Conservation (phyloP, 2,888 invertebrate genomes). For the Tenthredo mesomela region DNA sequence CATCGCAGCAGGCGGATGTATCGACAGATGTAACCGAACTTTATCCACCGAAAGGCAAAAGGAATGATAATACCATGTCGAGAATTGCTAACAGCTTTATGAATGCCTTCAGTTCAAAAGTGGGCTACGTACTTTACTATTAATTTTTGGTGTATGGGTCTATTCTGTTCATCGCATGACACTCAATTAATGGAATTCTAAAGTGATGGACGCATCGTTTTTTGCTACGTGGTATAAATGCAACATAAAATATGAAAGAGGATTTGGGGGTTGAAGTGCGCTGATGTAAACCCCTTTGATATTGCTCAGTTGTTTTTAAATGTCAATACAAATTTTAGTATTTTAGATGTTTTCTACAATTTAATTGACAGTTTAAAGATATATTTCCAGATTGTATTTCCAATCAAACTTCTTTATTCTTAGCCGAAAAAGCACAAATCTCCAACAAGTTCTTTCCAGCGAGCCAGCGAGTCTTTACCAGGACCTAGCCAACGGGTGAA, state of each 20-base stretch:
- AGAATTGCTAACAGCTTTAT: conserved; percentile 57
- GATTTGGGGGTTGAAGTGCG: conserved; percentile 1
- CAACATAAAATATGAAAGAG: background rate
- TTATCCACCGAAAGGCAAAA: conserved; percentile 57
- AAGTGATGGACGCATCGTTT: too few relatives aligned
- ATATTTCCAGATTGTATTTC: background rate
- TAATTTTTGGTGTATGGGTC: too few relatives aligned
- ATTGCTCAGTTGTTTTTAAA: conserved; percentile 50
- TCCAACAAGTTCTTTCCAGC: background rate
- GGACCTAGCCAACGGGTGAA: background rate
- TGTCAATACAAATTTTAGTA: conserved; percentile 56
- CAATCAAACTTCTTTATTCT: background rate
- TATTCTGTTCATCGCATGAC: too few relatives aligned
- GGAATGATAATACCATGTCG: conserved; percentile 51
- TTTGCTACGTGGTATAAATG: too few relatives aligned
- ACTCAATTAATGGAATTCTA: too few relatives aligned
- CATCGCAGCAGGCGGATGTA: conserved; percentile 59
- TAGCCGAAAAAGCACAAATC: conserved; percentile 53
- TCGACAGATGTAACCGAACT: conserved; percentile 63
- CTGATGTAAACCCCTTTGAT: background rate
- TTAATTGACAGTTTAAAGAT: conserved; percentile 32
- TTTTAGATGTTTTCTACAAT: conserved; percentile 39
- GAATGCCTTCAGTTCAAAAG: conserved; percentile 57
- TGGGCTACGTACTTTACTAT: conserved; percentile 53
- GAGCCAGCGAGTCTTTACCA: background rate